A percentile compares a stretch with the other conserved stretches of the same genome.
phyloP scores from a whole-genome alignment of 1,140 invertebrate genomes.

The Papilio aristodemus region DNA sequence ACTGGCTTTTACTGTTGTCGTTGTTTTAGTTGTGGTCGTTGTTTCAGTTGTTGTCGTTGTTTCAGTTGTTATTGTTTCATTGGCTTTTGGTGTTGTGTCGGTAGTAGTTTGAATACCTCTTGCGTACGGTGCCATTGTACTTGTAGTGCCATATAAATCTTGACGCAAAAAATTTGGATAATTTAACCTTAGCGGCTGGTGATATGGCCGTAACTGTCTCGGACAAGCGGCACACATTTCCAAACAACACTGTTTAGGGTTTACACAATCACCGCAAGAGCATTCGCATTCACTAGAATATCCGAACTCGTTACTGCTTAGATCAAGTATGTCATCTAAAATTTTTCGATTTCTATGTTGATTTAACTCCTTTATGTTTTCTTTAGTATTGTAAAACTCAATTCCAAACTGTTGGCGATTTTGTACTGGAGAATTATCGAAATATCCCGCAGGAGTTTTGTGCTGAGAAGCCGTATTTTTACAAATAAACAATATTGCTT shows the following conservation, averaged over 20 bases:
- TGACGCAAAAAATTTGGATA: neutral
- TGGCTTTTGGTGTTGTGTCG: neutral
- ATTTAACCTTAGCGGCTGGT: neutral
- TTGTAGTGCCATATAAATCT: neutral
- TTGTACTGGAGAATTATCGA: neutral
- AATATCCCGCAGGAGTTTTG: neutral
- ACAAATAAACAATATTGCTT: constrained; percentile 16
- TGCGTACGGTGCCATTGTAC: neutral
- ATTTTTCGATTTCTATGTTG: neutral
- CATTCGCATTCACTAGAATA: constrained; percentile 50
- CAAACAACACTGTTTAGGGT: neutral
- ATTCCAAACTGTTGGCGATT: constrained; percentile 10
- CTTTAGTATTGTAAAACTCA: constrained; percentile 6
- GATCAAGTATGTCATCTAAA: neutral
- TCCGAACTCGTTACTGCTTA: constrained; percentile 35
- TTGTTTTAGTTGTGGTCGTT: neutral
- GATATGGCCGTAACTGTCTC: neutral
- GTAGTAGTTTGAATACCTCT: neutral
- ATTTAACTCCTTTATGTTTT: neutral
- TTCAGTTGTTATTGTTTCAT: neutral
- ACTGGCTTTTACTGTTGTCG: neutral
- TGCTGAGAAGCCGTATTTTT: constrained; percentile 24
- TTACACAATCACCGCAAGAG: constrained; percentile 44
- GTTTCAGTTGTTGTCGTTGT: too few relatives aligned
- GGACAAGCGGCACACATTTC: constrained; percentile 2